Percentiles rank a stretch among this genome's conserved stretches.
Conservation (phyloP, 2,888 invertebrate genomes). For the Ganaspis brasiliensis region DNA sequence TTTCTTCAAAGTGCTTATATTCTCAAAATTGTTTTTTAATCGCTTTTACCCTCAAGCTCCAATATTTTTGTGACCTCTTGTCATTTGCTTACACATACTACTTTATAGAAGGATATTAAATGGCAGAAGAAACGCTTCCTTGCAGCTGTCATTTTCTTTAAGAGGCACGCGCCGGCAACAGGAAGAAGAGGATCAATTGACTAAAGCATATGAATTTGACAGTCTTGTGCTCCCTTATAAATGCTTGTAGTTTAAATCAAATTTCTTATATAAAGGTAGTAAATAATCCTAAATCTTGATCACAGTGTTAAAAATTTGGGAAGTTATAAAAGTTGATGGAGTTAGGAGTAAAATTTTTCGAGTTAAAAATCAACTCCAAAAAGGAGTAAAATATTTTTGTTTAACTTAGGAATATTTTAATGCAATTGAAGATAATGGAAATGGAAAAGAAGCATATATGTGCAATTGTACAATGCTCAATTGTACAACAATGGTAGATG, state of each 20-base stretch:
- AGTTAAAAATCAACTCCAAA: too few species aligned
- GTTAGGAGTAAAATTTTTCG: too few species aligned
- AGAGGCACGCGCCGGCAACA: constrained; percentile 65
- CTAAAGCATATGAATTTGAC: constrained; percentile 29
- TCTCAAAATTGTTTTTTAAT: background rate
- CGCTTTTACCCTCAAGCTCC: background rate
- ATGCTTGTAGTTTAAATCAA: too few species aligned
- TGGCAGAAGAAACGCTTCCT: constrained; percentile 54
- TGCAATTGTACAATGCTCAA: too few species aligned
- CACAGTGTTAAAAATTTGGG: too few species aligned
- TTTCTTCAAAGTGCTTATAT: background rate
- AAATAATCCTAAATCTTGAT: too few species aligned
- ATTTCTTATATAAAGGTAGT: background rate
- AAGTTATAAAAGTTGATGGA: too few species aligned
- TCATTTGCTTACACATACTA: constrained; percentile 20
- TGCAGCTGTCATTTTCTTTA: constrained; percentile 69
- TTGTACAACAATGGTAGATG: background rate
- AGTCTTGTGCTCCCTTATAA: background rate
- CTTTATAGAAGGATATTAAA: constrained; percentile 50
- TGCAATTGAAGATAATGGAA: too few species aligned
- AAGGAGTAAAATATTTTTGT: too few species aligned
- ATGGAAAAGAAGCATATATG: too few species aligned
- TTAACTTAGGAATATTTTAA: too few species aligned
- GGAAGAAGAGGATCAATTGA: constrained; percentile 61
- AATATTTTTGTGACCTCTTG: constrained; percentile 17